These are phyloP conservation scores for Hydrolagus colliei DNA, from an alignment of 2,797 vertebrate species.

Conservation along the genomic window DNA sequence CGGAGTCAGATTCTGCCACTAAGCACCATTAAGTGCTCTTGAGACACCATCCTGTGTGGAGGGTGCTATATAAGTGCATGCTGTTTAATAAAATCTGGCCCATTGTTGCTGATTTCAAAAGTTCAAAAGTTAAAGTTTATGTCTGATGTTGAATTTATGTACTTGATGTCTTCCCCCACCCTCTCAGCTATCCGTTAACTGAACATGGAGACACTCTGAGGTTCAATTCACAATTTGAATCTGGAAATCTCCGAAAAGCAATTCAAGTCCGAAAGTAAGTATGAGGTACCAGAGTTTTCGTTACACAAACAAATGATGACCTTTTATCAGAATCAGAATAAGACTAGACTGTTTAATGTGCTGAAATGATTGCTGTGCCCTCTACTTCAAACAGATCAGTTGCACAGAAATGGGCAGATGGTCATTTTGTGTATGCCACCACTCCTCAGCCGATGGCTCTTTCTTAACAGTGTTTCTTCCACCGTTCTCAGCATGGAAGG, in stretches of 20 bases:
- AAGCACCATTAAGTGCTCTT: background rate
- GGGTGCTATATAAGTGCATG: too few species aligned
- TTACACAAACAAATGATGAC: background rate
- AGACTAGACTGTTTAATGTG: background rate
- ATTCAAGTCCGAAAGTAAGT: slow-evolving; percentile 93
- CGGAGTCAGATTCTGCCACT: too few species aligned
- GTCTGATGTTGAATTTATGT: background rate
- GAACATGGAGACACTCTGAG: slow-evolving; percentile 80
- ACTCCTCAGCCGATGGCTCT: background rate
- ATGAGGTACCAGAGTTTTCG: background rate
- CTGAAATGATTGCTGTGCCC: background rate
- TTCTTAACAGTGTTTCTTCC: background rate
- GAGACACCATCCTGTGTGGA: too few species aligned
- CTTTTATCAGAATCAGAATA: background rate
- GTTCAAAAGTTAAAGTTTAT: background rate
- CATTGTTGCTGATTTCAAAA: background rate
- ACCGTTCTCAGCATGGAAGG: too few species aligned
- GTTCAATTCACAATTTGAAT: slow-evolving; percentile 97
- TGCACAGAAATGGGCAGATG: background rate
- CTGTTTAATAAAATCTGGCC: too few species aligned
- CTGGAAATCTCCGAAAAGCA: slow-evolving; percentile 91
- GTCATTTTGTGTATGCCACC: background rate
- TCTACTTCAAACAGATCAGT: background rate
- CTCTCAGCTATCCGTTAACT: slow-evolving; percentile 65
- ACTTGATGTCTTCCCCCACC: slow-evolving; percentile 27